phyloP scores from a whole-genome alignment of 2,888 invertebrate species.

The Chydorus sphaericus region DNA sequence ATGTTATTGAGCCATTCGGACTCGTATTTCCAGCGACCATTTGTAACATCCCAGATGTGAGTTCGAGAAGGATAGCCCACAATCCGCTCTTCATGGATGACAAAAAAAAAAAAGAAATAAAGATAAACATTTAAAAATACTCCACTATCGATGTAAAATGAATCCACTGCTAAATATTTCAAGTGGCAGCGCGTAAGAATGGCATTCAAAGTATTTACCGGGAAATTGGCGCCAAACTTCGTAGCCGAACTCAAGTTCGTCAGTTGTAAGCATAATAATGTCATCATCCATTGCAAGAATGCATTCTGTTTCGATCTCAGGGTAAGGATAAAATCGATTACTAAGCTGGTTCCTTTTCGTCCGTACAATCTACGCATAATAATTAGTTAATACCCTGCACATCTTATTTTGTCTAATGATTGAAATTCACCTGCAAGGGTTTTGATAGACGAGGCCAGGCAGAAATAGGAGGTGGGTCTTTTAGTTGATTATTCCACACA shows the following conservation, averaged over 20 bases:
- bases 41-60: constrained; percentile 82
- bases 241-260: constrained; percentile 90
- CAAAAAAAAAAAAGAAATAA: too few species aligned
- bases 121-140: not conserved
- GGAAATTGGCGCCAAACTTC: constrained; percentile 31
- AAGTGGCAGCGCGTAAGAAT: not conserved
- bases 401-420: not conserved
- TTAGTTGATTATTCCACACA: constrained; percentile 91
- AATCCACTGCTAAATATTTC: not conserved
- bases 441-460: constrained; percentile 13
- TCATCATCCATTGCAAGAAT: constrained; percentile 91
- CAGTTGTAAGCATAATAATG: constrained; percentile 85
- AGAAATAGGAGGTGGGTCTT: constrained; percentile 57
- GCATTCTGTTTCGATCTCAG: constrained; percentile 92
- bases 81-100: too few species aligned
- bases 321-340: constrained; percentile 90
- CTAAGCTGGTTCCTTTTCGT: constrained; percentile 83
- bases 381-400: not conserved
- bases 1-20: constrained; percentile 95
- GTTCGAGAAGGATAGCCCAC: constrained; percentile 92
- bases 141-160: not conserved
- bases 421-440: constrained; percentile 10
- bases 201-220: not conserved
- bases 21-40: constrained; percentile 78
- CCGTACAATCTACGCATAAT: constrained; percentile 37